These are phyloP conservation scores for Hymenopus coronatus DNA, from an alignment of 2,888 invertebrate species.

Conservation along the genomic window DNA sequence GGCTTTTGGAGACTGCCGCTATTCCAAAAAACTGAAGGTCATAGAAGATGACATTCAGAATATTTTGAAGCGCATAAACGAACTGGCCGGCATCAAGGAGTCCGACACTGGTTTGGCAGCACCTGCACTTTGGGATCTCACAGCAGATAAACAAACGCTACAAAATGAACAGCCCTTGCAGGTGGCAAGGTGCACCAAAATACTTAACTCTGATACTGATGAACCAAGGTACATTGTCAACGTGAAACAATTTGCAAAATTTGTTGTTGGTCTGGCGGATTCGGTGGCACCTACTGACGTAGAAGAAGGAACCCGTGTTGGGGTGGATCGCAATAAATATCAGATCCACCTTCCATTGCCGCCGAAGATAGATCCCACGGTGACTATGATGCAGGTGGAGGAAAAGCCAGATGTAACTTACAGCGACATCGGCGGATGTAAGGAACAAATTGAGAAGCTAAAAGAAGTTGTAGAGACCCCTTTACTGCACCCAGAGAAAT, in stretches of 20 bases:
- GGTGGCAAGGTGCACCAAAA: constrained; percentile 96
- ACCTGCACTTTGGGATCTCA: constrained; percentile 98
- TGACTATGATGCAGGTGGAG: constrained; percentile 99
- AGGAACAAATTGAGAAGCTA: constrained; percentile 98
- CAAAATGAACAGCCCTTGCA: constrained; percentile 97
- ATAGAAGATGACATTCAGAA: constrained; percentile 96
- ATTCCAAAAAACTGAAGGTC: constrained; percentile 89
- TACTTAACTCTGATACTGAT: constrained; percentile 94
- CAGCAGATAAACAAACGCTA: constrained; percentile 97
- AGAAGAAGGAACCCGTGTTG: constrained; percentile 96
- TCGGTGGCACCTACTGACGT: constrained; percentile 98
- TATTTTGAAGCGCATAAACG: constrained; percentile 91
- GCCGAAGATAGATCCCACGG: constrained; percentile 99
- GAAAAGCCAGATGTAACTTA: constrained; percentile 99
- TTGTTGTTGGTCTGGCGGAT: constrained; percentile 97
- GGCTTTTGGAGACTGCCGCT: constrained; percentile 60
- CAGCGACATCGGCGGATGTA: constrained; percentile 98
- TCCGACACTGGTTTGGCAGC: constrained; percentile 98
- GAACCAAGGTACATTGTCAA: constrained; percentile 99
- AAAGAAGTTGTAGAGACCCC: constrained; percentile 99
- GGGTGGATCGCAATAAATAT: constrained; percentile 99
- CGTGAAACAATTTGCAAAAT: constrained; percentile 99
- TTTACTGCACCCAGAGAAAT: constrained; percentile 95
- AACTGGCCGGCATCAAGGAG: constrained; percentile 95
- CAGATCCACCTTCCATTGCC: constrained; percentile 99